These are phyloP conservation scores for Lemur catta DNA, from an alignment of 2,797 vertebrate genomes.

Conservation along the genomic window DNA sequence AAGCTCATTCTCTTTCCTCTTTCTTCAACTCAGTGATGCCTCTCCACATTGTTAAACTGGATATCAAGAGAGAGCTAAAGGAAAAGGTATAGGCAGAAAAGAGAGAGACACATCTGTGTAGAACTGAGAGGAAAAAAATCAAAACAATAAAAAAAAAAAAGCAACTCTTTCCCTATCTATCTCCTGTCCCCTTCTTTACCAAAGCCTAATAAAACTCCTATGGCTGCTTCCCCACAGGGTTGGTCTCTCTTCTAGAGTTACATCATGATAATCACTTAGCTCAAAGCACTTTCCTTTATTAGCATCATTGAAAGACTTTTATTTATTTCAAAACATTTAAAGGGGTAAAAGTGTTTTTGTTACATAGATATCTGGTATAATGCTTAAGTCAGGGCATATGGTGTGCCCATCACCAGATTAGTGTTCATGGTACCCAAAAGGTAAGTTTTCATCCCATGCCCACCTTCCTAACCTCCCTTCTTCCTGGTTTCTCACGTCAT, in stretches of 20 bases:
- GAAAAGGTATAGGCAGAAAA: background rate
- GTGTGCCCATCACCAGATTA: background rate
- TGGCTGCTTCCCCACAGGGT: accelerated
- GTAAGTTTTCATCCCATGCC: background rate
- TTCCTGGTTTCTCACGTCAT: background rate
- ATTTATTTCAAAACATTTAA: background rate
- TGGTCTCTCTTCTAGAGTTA: background rate
- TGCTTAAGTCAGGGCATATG: background rate
- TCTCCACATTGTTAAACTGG: background rate
- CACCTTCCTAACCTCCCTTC: background rate
- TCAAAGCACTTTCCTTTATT: background rate
- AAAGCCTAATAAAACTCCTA: background rate
- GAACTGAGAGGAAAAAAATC: background rate
- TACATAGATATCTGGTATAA: background rate
- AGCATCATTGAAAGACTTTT: background rate
- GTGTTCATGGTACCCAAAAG: background rate
- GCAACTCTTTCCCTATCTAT: background rate
- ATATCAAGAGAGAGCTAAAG: background rate
- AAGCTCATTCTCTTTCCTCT: background rate
- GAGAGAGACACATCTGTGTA: background rate
- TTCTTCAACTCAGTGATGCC: background rate
- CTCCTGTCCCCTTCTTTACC: background rate
- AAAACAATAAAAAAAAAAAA: background rate
- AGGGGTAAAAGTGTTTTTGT: background rate
- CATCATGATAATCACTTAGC: background rate